phyloP scores from a whole-genome alignment of 2,888 invertebrate genomes.

The Entomobrya proxima region DNA sequence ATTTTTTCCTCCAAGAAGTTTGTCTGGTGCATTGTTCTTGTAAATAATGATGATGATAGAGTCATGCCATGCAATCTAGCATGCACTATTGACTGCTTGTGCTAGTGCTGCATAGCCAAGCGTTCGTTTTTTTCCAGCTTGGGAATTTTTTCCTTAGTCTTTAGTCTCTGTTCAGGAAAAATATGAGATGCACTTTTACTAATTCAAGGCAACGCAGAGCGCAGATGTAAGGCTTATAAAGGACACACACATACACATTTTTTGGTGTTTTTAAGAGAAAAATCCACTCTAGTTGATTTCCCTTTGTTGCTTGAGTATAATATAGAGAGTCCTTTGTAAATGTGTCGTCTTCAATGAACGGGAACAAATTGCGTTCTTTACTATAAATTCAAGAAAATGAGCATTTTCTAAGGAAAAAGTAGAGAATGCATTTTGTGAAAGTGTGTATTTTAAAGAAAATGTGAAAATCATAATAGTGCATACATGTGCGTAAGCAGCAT shows the following conservation, averaged over 20 bases:
- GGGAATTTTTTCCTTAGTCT: background rate
- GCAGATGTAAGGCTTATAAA: conserved; percentile 33
- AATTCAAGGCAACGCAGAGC: conserved; percentile 22
- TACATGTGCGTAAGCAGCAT: background rate
- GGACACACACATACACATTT: background rate
- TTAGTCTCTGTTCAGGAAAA: background rate
- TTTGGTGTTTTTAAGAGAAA: background rate
- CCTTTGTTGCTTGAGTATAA: no score
- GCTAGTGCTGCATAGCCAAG: background rate
- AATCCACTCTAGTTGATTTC: background rate
- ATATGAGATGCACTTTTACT: conserved; percentile 3
- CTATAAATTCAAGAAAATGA: background rate
- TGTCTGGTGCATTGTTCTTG: background rate
- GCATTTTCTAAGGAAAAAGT: background rate
- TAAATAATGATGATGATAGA: background rate
- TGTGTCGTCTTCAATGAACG: conserved; percentile 40
- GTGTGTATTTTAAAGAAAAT: background rate
- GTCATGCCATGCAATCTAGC: conserved; percentile 17
- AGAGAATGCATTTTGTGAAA: background rate
- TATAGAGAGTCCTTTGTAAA: no score
- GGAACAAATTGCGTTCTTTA: background rate
- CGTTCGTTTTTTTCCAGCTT: background rate
- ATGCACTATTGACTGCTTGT: conserved; percentile 9
- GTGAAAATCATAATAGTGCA: background rate
- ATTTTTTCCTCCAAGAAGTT: no score